phyloP scores from a whole-genome alignment of 1,140 invertebrate genomes.

The Bombus pascuorum region DNA sequence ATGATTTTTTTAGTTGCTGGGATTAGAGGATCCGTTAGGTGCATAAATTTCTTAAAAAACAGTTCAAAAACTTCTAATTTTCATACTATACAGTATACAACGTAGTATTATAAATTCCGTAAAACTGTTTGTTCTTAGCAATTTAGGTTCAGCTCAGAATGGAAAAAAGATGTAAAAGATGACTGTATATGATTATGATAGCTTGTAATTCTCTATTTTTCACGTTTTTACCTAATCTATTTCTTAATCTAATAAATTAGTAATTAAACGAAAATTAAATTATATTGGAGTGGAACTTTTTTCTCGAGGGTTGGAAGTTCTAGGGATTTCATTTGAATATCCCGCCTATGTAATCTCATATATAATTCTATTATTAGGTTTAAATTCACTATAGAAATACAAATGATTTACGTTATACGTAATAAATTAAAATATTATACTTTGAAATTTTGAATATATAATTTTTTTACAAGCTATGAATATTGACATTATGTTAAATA shows the following conservation, averaged over 20 bases:
- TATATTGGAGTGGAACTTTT: neutral
- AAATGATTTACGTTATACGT: neutral
- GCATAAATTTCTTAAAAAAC: constrained; percentile 2
- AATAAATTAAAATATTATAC: neutral
- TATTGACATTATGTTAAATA: neutral
- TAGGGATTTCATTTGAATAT: neutral
- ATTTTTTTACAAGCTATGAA: neutral
- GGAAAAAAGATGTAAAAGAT: neutral
- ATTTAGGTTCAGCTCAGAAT: neutral
- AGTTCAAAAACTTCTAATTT: neutral
- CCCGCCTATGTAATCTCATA: neutral
- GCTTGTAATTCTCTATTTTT: neutral
- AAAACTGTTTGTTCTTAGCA: neutral
- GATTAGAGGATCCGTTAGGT: neutral
- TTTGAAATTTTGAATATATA: no score
- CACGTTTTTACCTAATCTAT: neutral
- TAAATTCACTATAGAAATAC: neutral
- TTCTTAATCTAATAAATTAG: neutral
- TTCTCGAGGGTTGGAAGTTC: neutral
- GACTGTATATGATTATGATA: neutral
- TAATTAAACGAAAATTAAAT: neutral
- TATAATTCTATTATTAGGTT: neutral
- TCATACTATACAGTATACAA: no score
- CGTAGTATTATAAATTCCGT: neutral
- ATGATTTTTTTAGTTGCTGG: neutral